Evolutionary conservation across 64 coral and sea anemone genomes (phyloP).

Genomic region (Anthopleura sola): DNA sequence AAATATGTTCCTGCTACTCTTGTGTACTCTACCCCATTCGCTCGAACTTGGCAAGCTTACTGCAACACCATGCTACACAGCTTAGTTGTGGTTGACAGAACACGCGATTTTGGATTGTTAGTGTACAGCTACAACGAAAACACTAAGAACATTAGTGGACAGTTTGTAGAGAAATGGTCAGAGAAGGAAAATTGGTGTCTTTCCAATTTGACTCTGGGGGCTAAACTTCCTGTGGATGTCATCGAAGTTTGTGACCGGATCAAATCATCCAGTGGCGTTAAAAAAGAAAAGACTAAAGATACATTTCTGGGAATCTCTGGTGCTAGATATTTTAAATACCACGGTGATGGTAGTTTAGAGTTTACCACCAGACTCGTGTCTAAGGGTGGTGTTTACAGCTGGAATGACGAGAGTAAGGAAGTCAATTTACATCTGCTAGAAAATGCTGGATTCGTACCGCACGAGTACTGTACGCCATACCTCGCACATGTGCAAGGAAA

Average conservation of each 20-base stretch:
- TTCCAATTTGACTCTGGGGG: no score
- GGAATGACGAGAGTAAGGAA: constrained; percentile 39
- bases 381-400: constrained; percentile 43
- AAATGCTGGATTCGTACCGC: constrained; percentile 22
- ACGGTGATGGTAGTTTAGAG: no score
- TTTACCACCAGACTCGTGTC: neutral
- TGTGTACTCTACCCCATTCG: constrained; percentile 38
- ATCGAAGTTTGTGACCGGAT: no score
- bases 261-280: no score
- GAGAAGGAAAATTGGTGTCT: neutral
- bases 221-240: no score
- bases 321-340: no score
- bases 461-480: no score
- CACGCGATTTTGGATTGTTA: no score
- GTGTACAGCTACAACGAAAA: constrained; percentile 14
- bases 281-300: neutral
- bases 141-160: constrained; percentile 42
- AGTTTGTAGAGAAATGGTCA: constrained; percentile 39
- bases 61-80: constrained; percentile 53
- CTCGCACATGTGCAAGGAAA: constrained; percentile 17
- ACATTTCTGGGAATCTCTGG: no score
- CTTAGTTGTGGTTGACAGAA: constrained; percentile 22
- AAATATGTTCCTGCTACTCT: neutral
- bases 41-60: constrained; percentile 44
- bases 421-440: constrained; percentile 15